Base-by-base conservation (phyloP, 2,113 vertebrate species). In the Siniperca knerii region DNA sequence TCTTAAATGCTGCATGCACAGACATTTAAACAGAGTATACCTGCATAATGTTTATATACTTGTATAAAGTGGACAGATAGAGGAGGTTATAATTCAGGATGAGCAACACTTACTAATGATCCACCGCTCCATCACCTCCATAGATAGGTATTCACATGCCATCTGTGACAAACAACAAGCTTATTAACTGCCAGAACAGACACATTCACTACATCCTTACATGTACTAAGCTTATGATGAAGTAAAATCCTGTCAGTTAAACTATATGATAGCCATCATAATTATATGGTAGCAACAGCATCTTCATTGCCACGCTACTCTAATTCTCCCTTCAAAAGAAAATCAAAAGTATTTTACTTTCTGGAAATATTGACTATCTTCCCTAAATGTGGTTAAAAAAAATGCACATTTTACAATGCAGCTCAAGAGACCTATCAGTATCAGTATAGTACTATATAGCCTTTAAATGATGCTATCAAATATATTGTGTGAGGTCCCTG, bases 91-190 rank as follows among this genome's bases (percentile, higher is more conserved):
- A 12, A 25, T 12, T 57, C 23, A 68, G 25, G 6, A 61, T 20
- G 11, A 75, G 25, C 42, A 8, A 79, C 74, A 97, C 97, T 96
- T 94, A 99, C 98, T 88, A 46, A 97, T 90, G 79, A 99, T 97
- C 98, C 98, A 99, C 64, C 97, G 96, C 90, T 99, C 98, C 96
- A 99, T 97, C 82, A 96, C 95, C 72, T 99, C 98, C 94, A 97
- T 90, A 1, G 98, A 95, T 70, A 99, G 94, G 90, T 98, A 99
- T 93, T 99, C 98, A 62, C 98, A 99, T 9, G 96, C 95, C 93
- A 98, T 97, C 98, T 99, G 94, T 65, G 66, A 37, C 80, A 29
- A 87, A 90, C 35, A 89, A 58, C 48, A 75, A 58, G 4, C 4
- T 29, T 23, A 66, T 88, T 68, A 87, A 87, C 55, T 35, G 25